A percentile compares a stretch with the other conserved stretches of the same genome.
Evolutionary conservation across 2,888 invertebrate genomes (phyloP).

Genomic region (Drosophila bunnanda): DNA sequence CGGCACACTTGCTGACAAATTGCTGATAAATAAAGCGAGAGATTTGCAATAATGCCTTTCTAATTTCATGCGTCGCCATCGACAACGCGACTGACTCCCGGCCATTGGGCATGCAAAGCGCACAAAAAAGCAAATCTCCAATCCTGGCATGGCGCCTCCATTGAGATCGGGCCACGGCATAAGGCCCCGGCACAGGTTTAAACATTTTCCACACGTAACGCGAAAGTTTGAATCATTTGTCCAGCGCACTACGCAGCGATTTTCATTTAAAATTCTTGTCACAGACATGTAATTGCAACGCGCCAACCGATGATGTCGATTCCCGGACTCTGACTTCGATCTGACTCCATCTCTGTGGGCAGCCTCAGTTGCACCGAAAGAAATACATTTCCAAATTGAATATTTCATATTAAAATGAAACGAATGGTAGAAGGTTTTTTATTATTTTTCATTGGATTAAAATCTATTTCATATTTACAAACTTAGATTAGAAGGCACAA

Average conservation of each 20-base stretch:
- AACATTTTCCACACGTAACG: constrained; percentile 78
- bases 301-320: constrained; percentile 58
- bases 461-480: too few relatives aligned
- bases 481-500: too few relatives aligned
- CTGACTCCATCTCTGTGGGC: constrained; percentile 45
- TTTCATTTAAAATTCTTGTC: constrained; percentile 80
- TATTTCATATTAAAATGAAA: not conserved
- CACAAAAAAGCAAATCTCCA: constrained; percentile 46
- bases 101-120: constrained; percentile 72
- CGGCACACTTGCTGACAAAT: constrained; percentile 78
- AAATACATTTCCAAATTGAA: not conserved
- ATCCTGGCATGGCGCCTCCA: constrained; percentile 49
- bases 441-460: not conserved
- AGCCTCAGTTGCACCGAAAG: not conserved
- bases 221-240: constrained; percentile 80
- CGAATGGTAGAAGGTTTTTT: not conserved
- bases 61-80: constrained; percentile 74
- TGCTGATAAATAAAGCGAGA: constrained; percentile 77
- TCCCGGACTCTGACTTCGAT: constrained; percentile 26
- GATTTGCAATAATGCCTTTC: constrained; percentile 79
- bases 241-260: constrained; percentile 67
- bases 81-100: constrained; percentile 38
- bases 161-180: constrained; percentile 49
- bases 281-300: constrained; percentile 80
- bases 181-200: constrained; percentile 52